Percentiles rank a stretch among this genome's conserved stretches.
Conservation (phyloP, 1,140 invertebrate species). For the Planococcus citri region DNA sequence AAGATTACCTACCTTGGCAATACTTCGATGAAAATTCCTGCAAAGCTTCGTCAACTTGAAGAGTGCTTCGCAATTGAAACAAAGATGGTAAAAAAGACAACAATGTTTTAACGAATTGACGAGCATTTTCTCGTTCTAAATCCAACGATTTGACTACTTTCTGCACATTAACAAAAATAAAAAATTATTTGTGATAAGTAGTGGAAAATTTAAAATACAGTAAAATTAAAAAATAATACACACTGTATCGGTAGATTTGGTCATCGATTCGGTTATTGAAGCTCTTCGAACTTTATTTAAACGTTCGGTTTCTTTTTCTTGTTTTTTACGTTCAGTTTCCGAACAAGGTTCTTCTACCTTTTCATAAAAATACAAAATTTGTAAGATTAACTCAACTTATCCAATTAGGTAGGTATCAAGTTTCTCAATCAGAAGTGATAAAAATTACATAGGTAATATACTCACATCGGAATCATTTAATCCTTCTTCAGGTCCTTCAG, state of each 20-base stretch:
- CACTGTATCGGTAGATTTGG: not conserved
- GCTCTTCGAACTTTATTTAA: slow-evolving; percentile 43
- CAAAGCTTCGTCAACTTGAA: slow-evolving; percentile 72
- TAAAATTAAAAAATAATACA: not conserved
- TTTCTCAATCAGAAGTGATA: too few species aligned
- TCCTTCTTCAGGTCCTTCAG: slow-evolving; percentile 53
- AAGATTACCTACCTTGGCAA: slow-evolving; percentile 23
- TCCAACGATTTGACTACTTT: slow-evolving; percentile 38
- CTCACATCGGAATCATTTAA: slow-evolving; percentile 27
- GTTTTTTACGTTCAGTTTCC: slow-evolving; percentile 27
- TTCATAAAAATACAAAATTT: slow-evolving; percentile 21
- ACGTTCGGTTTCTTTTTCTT: slow-evolving; percentile 33
- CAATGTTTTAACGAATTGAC: slow-evolving; percentile 59
- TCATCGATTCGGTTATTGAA: not conserved
- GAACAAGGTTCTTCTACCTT: slow-evolving; percentile 28
- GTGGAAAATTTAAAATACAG: not conserved
- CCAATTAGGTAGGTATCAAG: too few species aligned
- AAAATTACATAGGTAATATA: too few species aligned
- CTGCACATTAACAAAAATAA: slow-evolving; percentile 1
- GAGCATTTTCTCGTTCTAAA: slow-evolving; percentile 62
- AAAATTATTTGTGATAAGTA: slow-evolving; percentile 5
- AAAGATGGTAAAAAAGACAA: slow-evolving; percentile 57
- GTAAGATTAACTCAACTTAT: too few species aligned
- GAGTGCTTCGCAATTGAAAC: slow-evolving; percentile 53
- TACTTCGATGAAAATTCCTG: slow-evolving; percentile 84